phyloP scores from a whole-genome alignment of 2,113 vertebrate species.

The Penelope pileata region DNA sequence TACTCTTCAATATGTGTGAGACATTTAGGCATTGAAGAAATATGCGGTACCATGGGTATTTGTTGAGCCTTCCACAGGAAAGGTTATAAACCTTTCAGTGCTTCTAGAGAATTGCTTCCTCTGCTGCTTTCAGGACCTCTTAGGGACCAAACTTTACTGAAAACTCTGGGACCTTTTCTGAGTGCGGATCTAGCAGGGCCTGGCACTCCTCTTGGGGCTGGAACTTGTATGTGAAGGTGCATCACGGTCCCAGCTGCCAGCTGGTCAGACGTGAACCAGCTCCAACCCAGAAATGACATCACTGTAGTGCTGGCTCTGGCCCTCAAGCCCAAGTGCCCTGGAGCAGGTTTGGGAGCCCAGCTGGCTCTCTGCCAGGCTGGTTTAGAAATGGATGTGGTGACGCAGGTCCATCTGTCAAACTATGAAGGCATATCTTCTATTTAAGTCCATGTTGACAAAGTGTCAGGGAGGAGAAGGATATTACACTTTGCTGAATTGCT shows the following conservation, averaged over 20 bases:
- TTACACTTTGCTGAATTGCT: neutral
- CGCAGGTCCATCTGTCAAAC: neutral
- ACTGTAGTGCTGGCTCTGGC: neutral
- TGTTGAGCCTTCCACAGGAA: neutral
- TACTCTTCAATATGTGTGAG: neutral
- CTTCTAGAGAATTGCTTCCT: neutral
- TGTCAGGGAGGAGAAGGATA: neutral
- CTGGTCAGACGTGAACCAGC: neutral
- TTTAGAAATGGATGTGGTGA: neutral
- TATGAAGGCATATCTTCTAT: too few relatives aligned
- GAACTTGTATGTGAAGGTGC: neutral
- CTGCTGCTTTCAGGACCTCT: neutral
- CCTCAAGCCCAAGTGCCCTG: neutral
- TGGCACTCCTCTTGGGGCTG: neutral
- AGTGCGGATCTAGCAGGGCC: neutral
- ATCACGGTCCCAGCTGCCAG: neutral
- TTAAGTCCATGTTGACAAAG: neutral
- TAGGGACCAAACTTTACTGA: neutral
- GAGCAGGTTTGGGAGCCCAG: neutral
- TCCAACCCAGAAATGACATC: neutral
- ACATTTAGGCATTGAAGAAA: neutral
- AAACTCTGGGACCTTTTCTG: neutral
- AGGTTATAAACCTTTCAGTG: neutral
- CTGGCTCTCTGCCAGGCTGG: neutral
- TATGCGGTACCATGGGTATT: neutral